Base-by-base conservation (phyloP, 23 tunicate genomes). In the Styela plicata region DNA sequence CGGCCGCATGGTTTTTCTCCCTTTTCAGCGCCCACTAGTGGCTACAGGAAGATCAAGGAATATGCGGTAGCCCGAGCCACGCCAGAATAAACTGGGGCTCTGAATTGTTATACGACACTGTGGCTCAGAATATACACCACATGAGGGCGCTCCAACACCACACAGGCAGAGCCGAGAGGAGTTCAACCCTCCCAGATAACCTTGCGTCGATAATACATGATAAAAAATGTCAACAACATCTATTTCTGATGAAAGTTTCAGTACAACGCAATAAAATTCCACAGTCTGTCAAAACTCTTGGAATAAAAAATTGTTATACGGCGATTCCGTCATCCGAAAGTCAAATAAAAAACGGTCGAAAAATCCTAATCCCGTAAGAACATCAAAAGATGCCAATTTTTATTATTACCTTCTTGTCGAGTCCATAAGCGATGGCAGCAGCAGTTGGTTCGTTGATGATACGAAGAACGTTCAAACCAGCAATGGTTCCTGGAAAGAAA, bases 391-490 rank as follows among this genome's bases (percentile, higher is more conserved):
- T n/a, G n/a, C n/a, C n/a, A n/a, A n/a, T n/a, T n/a, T n/a, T n/a
- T n/a, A n/a, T n/a, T n/a, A n/a, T n/a, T 10, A 90, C 91, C 85
- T 90, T 90, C 64, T 90, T 86, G 63, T 90, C 96, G 44, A 90
- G 66, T 24, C 96, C 96, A 63, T 90, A 90, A 33, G 96, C 96
- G 61, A 90, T 90, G 24, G 96, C 96, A 0, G 96, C 96, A 0
- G 96, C 96, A 35, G 96, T 90, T 21, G 96, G 96, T 57, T 90
- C 96, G 80, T 90, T 90, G 87, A 86, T 86, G 74, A 90, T 86
- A 26, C 96, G 86, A 61, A 88, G 88, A 3, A 88, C 93, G 74
- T 88, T 88, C 3, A 88, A 36, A 63, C 93, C 93, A 53, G 90
- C 90, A 69, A 90, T 90, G 44, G 96, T 83, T 5, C 57, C 57